A percentile compares a stretch with the other conserved stretches of the same genome.
These are phyloP conservation scores for Helicoverpa armigera DNA, from an alignment of 1,140 invertebrate species.

Conservation along the genomic window DNA sequence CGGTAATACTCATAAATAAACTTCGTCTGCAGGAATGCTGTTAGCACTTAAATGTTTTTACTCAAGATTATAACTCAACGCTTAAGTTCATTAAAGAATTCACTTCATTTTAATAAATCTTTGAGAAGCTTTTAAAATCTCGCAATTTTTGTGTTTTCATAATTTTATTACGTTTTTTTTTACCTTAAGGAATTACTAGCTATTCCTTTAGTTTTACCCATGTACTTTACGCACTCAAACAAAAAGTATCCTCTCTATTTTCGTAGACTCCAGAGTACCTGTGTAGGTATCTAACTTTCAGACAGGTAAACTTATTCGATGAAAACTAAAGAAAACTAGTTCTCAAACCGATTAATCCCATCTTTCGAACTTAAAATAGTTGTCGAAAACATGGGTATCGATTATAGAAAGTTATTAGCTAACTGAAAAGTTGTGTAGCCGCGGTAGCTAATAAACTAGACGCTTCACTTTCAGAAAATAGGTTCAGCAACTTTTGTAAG, in stretches of 20 bases:
- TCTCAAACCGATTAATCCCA: constrained; percentile 11
- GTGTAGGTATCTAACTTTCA: no score
- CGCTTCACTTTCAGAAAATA: constrained; percentile 10
- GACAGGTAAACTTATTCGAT: not conserved
- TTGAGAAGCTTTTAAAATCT: not conserved
- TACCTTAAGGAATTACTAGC: not conserved
- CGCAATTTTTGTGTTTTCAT: not conserved
- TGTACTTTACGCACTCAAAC: no score
- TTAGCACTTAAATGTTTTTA: not conserved
- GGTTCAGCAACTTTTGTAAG: constrained; percentile 3
- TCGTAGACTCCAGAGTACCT: no score
- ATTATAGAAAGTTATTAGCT: constrained; percentile 10
- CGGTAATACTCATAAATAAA: not conserved
- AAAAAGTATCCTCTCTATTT: not conserved
- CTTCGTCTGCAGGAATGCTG: not conserved
- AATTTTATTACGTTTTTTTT: not conserved
- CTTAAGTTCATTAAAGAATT: not conserved
- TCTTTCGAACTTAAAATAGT: constrained; percentile 5
- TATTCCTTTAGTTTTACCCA: no score
- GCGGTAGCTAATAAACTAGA: constrained; percentile 11
- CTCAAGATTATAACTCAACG: not conserved
- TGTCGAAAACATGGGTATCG: constrained; percentile 10
- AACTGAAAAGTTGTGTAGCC: not conserved
- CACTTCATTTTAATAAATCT: constrained; percentile 1
- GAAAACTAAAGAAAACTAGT: not conserved